Percentiles rank a stretch among this genome's conserved stretches.
phyloP scores from a whole-genome alignment of 2,888 invertebrate species.

The Nymphalis c-album region DNA sequence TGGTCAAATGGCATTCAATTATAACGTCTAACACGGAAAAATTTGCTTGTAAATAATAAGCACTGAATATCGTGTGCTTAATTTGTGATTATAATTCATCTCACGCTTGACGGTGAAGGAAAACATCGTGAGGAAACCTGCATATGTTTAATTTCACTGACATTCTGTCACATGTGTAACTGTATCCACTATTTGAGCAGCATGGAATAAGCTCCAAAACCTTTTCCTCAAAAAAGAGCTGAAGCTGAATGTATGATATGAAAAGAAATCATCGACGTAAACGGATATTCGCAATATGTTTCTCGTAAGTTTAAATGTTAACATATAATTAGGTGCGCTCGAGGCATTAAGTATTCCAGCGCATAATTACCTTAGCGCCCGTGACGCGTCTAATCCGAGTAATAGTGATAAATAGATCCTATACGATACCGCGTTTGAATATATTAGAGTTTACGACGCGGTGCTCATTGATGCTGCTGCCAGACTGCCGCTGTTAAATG shows the following conservation, averaged over 20 bases:
- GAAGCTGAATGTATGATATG: neutral
- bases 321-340: slow-evolving; percentile 58
- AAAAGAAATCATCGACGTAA: neutral
- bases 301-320: slow-evolving; percentile 18
- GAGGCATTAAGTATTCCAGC: slow-evolving; percentile 68
- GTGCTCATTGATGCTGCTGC: neutral
- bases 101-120: too few relatives aligned
- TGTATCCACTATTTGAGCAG: too few relatives aligned
- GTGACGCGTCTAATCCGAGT: slow-evolving; percentile 72
- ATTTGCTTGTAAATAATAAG: neutral
- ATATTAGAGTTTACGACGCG: slow-evolving; percentile 45
- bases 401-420: slow-evolving; percentile 77
- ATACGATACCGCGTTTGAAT: slow-evolving; percentile 61
- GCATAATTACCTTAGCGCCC: slow-evolving; percentile 68
- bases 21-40: too few relatives aligned
- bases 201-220: too few relatives aligned
- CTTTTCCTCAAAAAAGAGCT: neutral
- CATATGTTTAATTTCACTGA: too few relatives aligned
- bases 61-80: too few relatives aligned
- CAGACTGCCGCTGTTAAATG: too few relatives aligned
- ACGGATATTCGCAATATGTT: neutral
- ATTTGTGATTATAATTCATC: too few relatives aligned
- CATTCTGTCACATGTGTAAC: too few relatives aligned
- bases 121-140: too few relatives aligned
- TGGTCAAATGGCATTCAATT: neutral